Evolutionary conservation across 2,888 invertebrate species (phyloP).

Genomic region (Mesorhabditis belari): DNA sequence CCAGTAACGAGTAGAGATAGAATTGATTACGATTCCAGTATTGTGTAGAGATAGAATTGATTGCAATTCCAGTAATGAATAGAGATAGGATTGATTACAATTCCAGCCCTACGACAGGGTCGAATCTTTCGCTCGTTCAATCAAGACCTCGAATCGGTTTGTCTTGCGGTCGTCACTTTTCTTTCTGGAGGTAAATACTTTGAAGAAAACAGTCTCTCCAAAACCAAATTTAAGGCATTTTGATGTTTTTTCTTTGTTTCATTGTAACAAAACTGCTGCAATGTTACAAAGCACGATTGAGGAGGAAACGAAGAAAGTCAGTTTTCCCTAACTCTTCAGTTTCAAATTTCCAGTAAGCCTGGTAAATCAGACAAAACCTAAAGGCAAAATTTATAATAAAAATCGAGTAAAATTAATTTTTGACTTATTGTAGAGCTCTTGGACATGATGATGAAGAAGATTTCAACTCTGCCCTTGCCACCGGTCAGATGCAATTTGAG

Average conservation of each 20-base stretch:
- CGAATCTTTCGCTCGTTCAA: slow-evolving; percentile 20
- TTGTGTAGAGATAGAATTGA: no score
- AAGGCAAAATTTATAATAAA: not conserved
- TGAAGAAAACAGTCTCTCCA: not conserved
- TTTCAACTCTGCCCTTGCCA: not conserved
- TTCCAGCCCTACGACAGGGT: slow-evolving; percentile 3
- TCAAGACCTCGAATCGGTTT: slow-evolving; percentile 27
- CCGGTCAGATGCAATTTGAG: not conserved
- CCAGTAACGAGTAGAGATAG: no score
- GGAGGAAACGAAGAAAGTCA: slow-evolving; percentile 11
- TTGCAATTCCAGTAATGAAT: no score
- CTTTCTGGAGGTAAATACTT: slow-evolving; percentile 17
- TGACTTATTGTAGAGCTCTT: not conserved
- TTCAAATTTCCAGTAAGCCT: no score
- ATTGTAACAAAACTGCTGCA: slow-evolving; percentile 29
- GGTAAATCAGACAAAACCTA: not conserved
- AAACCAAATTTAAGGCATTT: slow-evolving; percentile 1
- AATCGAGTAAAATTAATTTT: not conserved
- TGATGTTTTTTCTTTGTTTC: slow-evolving; percentile 27
- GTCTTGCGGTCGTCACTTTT: slow-evolving; percentile 23
- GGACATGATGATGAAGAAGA: not conserved
- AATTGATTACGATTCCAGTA: no score
- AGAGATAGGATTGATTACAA: no score
- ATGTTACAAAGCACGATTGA: slow-evolving; percentile 27
- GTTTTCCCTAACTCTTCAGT: no score